A percentile compares a stretch with the other conserved stretches of the same genome.
Evolutionary conservation across 1,140 invertebrate species (phyloP).

Genomic region (Neotoxoptera formosana): DNA sequence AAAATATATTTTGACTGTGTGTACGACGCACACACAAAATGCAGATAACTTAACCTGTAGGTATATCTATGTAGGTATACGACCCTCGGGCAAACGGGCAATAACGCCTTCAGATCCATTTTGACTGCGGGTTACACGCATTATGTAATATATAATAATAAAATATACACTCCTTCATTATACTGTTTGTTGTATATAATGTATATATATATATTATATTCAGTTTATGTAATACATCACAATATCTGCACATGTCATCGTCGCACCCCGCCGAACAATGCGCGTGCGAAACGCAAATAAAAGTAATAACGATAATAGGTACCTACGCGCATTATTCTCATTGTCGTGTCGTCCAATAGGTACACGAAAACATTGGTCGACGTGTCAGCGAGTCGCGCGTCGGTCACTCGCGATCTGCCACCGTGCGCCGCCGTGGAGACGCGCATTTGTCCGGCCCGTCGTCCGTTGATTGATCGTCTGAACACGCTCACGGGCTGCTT

Average conservation of each 20-base stretch:
- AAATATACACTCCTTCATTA: neutral
- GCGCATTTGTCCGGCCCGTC: neutral
- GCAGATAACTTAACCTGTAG: neutral
- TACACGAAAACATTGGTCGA: slow-evolving; percentile 14
- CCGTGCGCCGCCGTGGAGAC: neutral
- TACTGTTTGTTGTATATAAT: neutral
- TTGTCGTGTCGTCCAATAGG: neutral
- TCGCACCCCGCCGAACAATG: neutral
- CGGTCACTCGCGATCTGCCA: neutral
- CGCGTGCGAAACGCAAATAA: neutral
- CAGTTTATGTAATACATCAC: neutral
- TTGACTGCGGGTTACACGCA: neutral
- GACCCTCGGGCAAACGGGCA: neutral
- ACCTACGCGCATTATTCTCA: neutral
- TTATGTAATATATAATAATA: neutral
- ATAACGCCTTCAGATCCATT: neutral
- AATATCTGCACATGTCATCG: neutral
- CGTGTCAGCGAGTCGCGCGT: neutral
- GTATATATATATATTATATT: neutral
- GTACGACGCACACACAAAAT: neutral
- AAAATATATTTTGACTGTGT: neutral
- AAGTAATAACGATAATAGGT: slow-evolving; percentile 10
- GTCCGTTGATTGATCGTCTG: neutral
- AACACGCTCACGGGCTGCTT: neutral
- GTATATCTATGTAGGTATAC: neutral